Base-by-base conservation (phyloP, 2,113 vertebrate species). In the Stercorarius parasiticus region DNA sequence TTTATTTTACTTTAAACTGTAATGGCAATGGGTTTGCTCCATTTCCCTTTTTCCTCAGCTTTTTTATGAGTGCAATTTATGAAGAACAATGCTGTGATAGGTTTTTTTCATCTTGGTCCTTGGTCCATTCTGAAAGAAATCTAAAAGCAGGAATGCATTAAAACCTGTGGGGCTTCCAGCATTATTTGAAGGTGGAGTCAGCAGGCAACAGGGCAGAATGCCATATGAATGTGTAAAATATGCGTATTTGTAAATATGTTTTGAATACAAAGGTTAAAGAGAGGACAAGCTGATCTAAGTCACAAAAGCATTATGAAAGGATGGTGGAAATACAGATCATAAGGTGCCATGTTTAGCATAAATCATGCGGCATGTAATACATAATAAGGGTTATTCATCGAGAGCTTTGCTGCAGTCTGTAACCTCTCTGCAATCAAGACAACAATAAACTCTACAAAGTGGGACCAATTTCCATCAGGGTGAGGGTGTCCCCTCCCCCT, bases 281-380 rank as follows among this genome's bases (percentile, higher is more conserved):
- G 69, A 97, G 95, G 88, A 96, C 93, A 95, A 88, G 79, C 78
- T 77, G 74, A 93, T 64, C 67, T 95, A 88, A 95, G 89, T 90
- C 90, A 93, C 78, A 81, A 73, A 91, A 96, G 32, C 58, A 43
- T 93, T 91, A 52, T 88, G 86, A 95, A 67, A 88, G 38, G 58
- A 59, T 82, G 34, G 82, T 90, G n/a, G 45, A 90, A 95, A 93
- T 71, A 67, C 78, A 88, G 97, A 95, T 96, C 97, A 95, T 70
- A 96, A 96, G 96, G 95, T 97, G 89, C 64, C 78, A 88, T 95
- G 93, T 97, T 95, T 67, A 93, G 91, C 95, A 97, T 96, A 95
- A 96, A 94, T 96, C 74, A 64, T 86, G 64, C 1, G 0, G 79
- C 84, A 40, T 97, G 93, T 96, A 96, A 94, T 97, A 94, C 93